These are phyloP conservation scores for Scatophagus argus DNA, from an alignment of 2,113 vertebrate species.

Conservation along the genomic window DNA sequence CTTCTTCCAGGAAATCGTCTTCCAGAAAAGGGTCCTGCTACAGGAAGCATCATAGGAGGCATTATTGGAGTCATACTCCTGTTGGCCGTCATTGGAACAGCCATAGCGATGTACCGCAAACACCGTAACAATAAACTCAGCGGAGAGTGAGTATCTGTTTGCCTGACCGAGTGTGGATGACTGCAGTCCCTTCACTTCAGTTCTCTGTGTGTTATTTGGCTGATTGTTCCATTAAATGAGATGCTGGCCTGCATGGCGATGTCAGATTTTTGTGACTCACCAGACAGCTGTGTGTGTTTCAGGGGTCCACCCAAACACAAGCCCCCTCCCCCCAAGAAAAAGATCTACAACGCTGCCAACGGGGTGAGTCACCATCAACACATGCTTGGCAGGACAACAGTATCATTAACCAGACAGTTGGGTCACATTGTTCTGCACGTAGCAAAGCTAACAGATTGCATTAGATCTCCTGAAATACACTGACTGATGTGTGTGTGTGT, in stretches of 20 bases:
- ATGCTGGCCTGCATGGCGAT: background rate
- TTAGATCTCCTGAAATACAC: constrained; percentile 21
- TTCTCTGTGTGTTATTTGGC: background rate
- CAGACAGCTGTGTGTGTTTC: constrained; percentile 38
- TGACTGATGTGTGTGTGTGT: constrained; percentile 17
- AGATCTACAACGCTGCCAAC: constrained; percentile 70
- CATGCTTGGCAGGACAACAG: background rate
- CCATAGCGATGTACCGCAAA: constrained; percentile 84
- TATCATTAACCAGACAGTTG: background rate
- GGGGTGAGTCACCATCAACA: constrained; percentile 79
- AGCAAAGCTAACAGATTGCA: background rate
- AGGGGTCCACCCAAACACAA: constrained; percentile 90
- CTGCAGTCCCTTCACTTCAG: background rate
- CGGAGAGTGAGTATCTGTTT: constrained; percentile 82
- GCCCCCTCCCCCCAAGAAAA: constrained; percentile 87
- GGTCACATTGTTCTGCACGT: background rate
- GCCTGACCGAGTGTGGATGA: background rate
- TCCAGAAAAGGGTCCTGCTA: constrained; percentile 77
- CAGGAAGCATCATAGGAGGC: constrained; percentile 87
- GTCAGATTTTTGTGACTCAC: constrained; percentile 11
- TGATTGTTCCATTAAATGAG: constrained; percentile 11
- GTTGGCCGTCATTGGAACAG: constrained; percentile 82
- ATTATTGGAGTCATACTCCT: constrained; percentile 87
- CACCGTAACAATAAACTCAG: constrained; percentile 75
- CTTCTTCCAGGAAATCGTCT: constrained; percentile 73